Percentiles rank a stretch among this genome's conserved stretches.
phyloP scores from a whole-genome alignment of 1,140 invertebrate species.

The Panonychus citri region DNA sequence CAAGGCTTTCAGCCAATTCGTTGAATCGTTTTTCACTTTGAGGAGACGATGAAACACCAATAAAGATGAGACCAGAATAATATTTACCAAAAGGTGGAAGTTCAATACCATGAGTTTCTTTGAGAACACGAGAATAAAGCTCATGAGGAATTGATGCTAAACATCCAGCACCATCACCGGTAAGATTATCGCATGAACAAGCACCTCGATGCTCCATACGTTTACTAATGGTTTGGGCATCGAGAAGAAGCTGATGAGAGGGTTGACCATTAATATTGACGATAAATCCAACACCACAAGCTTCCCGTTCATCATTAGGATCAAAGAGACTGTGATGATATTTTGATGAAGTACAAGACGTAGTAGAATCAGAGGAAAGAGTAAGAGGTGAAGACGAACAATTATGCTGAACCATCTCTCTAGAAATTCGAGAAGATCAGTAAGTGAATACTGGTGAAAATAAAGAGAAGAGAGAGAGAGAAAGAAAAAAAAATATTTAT shows the following conservation, averaged over 20 bases:
- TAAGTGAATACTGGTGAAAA: no score
- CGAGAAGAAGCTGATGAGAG: conserved; percentile 79
- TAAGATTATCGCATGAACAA: conserved; percentile 81
- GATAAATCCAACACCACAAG: conserved; percentile 84
- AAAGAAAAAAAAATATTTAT: no score
- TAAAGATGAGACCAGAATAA: conserved; percentile 84
- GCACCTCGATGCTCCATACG: conserved; percentile 97
- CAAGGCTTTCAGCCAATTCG: conserved; percentile 50
- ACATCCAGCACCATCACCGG: conserved; percentile 91
- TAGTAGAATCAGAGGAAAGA: no score
- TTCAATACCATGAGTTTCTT: conserved; percentile 46
- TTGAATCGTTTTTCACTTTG: conserved; percentile 57
- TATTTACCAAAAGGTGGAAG: conserved; percentile 67
- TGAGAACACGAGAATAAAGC: conserved; percentile 59
- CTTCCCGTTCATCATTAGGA: neutral
- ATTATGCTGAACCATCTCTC: no score
- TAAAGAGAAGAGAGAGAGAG: no score
- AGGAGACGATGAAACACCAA: conserved; percentile 56
- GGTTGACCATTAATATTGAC: conserved; percentile 83
- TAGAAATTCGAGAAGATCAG: no score
- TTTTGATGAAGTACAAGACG: no score
- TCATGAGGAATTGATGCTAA: conserved; percentile 84
- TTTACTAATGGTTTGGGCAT: conserved; percentile 73
- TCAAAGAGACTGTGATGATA: neutral
- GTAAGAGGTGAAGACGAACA: no score